A percentile compares a stretch with the other conserved stretches of the same genome.
Conservation (phyloP, 2,888 invertebrate species). For the Taenaris catops region DNA sequence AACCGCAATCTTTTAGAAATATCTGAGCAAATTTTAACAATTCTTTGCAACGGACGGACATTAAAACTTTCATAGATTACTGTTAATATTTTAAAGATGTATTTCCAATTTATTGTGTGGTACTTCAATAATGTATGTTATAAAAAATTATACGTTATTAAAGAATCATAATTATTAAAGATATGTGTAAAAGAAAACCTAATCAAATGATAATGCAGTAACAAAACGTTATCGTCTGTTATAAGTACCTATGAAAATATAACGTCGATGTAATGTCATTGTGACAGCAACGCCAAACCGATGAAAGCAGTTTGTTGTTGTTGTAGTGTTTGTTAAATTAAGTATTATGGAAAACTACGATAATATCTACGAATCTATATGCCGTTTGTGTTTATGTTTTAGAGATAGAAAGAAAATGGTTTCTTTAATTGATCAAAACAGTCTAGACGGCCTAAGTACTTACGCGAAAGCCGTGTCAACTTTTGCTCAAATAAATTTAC, state of each 20-base stretch:
- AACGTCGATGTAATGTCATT: no score
- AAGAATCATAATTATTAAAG: no score
- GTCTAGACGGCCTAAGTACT: constrained; percentile 40
- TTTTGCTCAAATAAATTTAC: constrained; percentile 42
- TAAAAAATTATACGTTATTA: no score
- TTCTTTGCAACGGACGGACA: neutral
- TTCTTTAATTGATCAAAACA: constrained; percentile 41
- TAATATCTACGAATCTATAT: constrained; percentile 45
- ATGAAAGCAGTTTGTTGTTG: no score
- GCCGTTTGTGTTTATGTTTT: constrained; percentile 51
- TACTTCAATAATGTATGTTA: neutral
- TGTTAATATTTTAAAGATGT: neutral
- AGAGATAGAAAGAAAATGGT: constrained; percentile 41
- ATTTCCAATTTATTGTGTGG: neutral
- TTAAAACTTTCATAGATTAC: neutral
- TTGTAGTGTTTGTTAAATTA: no score
- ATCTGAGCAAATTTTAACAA: no score
- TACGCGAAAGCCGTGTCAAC: constrained; percentile 46
- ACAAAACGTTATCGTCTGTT: no score
- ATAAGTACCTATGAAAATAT: no score
- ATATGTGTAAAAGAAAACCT: no score
- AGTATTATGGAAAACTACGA: constrained; percentile 31
- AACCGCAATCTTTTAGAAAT: no score
- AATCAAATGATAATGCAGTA: no score
- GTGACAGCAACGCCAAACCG: no score